phyloP scores from a whole-genome alignment of 2,113 vertebrate species.

The Indri indri region DNA sequence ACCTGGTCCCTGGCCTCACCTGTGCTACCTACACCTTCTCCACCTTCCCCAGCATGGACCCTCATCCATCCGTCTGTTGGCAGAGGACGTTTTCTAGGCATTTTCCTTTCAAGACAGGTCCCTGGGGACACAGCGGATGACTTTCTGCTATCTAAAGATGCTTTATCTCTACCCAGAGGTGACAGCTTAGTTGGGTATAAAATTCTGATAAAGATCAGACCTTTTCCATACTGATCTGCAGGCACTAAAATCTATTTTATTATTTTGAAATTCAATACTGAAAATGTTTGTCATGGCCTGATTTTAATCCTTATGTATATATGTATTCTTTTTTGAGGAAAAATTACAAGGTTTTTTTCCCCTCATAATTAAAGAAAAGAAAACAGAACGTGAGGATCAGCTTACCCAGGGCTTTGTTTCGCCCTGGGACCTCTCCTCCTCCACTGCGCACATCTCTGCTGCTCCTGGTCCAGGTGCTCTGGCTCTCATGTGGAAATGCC shows the following conservation, averaged over 20 bases:
- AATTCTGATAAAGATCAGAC: neutral
- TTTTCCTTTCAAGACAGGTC: neutral
- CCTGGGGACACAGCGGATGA: accelerated
- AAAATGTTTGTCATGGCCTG: neutral
- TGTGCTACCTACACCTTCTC: accelerated
- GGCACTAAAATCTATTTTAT: neutral
- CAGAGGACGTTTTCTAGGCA: neutral
- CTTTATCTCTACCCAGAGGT: accelerated
- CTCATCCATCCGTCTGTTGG: neutral
- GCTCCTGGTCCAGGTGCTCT: accelerated
- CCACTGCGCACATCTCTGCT: accelerated
- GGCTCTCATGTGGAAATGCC: accelerated
- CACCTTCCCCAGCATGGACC: accelerated
- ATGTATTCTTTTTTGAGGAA: neutral
- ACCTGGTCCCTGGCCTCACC: neutral
- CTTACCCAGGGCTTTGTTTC: accelerated
- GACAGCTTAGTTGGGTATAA: neutral
- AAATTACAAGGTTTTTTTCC: neutral
- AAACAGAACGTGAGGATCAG: no score
- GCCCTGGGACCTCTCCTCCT: no score
- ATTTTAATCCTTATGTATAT: neutral
- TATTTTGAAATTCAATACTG: neutral
- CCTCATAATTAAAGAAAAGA: neutral
- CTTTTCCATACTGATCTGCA: neutral
- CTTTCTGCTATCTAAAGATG: neutral